These are phyloP conservation scores for Tangara arthus DNA, from an alignment of 2,797 vertebrate species.

Conservation along the genomic window DNA sequence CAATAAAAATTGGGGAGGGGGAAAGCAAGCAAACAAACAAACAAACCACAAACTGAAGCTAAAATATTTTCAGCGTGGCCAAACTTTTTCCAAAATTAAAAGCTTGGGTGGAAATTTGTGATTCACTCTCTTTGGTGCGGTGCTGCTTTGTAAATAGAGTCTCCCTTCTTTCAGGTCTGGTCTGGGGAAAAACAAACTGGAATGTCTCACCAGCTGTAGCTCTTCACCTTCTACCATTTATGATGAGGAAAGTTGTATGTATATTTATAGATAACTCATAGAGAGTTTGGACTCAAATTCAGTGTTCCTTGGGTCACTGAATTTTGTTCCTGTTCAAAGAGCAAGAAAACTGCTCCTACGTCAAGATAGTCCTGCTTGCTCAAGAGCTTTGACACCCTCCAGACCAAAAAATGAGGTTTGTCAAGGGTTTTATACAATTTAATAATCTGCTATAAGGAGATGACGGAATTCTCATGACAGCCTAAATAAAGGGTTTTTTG, in stretches of 20 bases:
- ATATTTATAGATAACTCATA: neutral
- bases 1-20: neutral
- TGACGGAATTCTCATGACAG: neutral
- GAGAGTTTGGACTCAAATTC: neutral
- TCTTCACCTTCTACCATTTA: neutral
- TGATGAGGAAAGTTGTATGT: neutral
- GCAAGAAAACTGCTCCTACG: neutral
- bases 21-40: neutral
- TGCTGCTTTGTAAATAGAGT: neutral
- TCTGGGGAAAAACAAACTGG: neutral
- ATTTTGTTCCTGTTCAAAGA: rapidly evolving
- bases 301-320: neutral
- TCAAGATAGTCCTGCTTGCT: neutral
- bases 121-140: neutral
- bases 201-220: neutral
- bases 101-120: neutral
- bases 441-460: neutral
- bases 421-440: neutral
- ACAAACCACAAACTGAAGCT: neutral
- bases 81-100: neutral
- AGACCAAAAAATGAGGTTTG: neutral
- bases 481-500: neutral
- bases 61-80: neutral
- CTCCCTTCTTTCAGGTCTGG: neutral
- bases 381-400: neutral